phyloP scores from a whole-genome alignment of 2,888 invertebrate genomes.

The Agrochola litura region DNA sequence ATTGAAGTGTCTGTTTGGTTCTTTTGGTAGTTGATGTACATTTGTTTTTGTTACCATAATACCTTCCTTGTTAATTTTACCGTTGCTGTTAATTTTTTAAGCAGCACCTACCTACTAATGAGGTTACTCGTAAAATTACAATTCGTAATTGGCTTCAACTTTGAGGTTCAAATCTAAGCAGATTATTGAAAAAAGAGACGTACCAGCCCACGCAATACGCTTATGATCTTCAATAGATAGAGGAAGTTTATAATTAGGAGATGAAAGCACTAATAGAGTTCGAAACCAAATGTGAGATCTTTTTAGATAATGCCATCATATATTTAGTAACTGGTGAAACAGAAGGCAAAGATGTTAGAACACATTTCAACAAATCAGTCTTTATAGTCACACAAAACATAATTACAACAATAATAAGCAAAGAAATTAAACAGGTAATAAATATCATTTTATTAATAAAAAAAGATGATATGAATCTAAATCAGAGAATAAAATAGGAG shows the following conservation, averaged over 20 bases:
- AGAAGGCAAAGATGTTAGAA: neutral
- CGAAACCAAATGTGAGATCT: neutral
- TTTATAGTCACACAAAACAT: neutral
- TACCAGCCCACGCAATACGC: constrained; percentile 8
- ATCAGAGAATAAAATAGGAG: constrained; percentile 28
- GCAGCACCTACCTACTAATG: neutral
- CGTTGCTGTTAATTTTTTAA: no score
- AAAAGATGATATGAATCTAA: constrained; percentile 28
- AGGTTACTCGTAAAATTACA: neutral
- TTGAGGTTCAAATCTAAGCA: neutral
- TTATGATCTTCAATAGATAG: constrained; percentile 14
- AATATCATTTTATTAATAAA: constrained; percentile 32
- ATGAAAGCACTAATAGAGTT: constrained; percentile 6
- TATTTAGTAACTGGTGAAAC: neutral
- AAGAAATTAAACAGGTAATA: constrained; percentile 28
- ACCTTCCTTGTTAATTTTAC: neutral
- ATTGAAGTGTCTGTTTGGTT: constrained; percentile 4
- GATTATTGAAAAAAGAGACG: constrained; percentile 8
- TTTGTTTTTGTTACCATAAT: neutral
- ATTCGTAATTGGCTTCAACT: neutral
- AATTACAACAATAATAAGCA: constrained; percentile 19
- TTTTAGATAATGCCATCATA: neutral
- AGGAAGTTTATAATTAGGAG: constrained; percentile 21
- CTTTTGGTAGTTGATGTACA: neutral
- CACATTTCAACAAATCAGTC: neutral